Conservation (phyloP, 2,797 vertebrate genomes). For the Sardinella longiceps region DNA sequence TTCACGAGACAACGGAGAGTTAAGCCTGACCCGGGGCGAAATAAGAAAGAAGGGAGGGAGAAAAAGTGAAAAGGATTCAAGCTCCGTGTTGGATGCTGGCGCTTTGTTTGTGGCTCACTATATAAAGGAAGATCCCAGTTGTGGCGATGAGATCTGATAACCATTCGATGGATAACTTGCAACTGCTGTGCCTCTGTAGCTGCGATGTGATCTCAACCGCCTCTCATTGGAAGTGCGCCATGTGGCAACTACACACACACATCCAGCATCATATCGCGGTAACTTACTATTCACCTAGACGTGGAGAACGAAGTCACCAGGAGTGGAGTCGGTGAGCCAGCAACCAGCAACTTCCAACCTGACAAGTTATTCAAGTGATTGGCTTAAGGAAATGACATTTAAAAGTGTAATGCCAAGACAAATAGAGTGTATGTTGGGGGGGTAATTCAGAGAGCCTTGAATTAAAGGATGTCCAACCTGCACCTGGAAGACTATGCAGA, state of each 20-base stretch:
- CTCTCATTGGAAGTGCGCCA: slow-evolving; percentile 76
- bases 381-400: not conserved
- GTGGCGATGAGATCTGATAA: slow-evolving; percentile 62
- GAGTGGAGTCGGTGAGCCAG: not conserved
- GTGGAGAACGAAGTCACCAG: not conserved
- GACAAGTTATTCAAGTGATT: not conserved
- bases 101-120: slow-evolving; percentile 55
- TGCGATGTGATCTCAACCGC: slow-evolving; percentile 77
- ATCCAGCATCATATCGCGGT: slow-evolving; percentile 24
- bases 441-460: not conserved
- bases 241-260: slow-evolving; percentile 59
- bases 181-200: slow-evolving; percentile 76
- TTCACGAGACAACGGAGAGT: slow-evolving; percentile 64
- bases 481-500: not conserved
- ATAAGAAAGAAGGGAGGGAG: slow-evolving; percentile 37
- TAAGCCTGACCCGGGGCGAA: slow-evolving; percentile 58
- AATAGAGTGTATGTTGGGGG: not conserved
- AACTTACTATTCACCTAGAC: slow-evolving; percentile 3
- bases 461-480: not conserved
- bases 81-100: slow-evolving; percentile 60
- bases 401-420: not conserved
- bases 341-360: not conserved
- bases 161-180: slow-evolving; percentile 72
- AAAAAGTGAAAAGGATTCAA: slow-evolving; percentile 56
- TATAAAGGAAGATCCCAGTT: slow-evolving; percentile 69